Conservation (phyloP, 2,888 invertebrate species). For the Adineta ricciae region DNA sequence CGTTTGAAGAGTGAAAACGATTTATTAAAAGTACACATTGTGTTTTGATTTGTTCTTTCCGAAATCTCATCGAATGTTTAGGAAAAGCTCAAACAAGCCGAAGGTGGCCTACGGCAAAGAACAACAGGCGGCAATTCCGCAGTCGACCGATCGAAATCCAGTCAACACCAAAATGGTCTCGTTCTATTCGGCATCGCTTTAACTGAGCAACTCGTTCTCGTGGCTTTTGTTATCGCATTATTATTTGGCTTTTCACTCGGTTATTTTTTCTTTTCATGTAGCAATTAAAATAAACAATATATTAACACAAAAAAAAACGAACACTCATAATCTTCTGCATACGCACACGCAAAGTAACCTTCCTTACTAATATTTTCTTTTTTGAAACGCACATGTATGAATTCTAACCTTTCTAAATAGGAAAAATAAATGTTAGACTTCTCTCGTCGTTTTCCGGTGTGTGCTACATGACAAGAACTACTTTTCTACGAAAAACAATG, state of each 20-base stretch:
- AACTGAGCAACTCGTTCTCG: neutral
- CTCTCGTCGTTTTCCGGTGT: neutral
- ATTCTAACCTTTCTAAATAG: neutral
- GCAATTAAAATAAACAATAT: neutral
- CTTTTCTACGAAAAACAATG: too few species aligned
- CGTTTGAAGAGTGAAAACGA: conserved; percentile 9
- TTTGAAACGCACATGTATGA: neutral
- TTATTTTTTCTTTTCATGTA: neutral
- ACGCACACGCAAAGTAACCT: neutral
- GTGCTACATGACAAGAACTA: too few species aligned
- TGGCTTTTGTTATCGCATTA: neutral
- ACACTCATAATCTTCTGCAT: neutral
- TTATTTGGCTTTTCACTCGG: neutral
- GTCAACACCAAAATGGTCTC: neutral
- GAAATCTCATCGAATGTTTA: neutral
- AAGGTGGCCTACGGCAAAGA: neutral
- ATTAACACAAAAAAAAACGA: neutral
- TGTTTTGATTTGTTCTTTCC: neutral
- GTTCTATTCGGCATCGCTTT: neutral
- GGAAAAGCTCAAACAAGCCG: neutral
- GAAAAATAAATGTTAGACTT: neutral
- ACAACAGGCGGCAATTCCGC: neutral
- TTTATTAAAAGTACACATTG: neutral
- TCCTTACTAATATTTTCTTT: neutral
- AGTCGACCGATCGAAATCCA: neutral